Base-by-base conservation (phyloP, 2,113 vertebrate species). In the Morone chrysops region DNA sequence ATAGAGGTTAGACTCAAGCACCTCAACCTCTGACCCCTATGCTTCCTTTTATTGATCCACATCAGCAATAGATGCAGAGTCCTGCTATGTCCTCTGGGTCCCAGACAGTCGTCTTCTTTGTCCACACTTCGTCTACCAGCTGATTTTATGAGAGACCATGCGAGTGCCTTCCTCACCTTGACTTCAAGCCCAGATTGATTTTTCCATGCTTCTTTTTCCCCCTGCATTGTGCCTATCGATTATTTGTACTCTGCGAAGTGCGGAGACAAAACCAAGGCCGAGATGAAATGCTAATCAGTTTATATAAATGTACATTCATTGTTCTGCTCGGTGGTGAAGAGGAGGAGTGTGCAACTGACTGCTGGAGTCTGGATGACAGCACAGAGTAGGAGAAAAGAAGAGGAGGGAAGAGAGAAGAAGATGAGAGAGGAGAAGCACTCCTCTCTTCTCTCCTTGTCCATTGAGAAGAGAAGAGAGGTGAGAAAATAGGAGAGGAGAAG, bases 181-280 rank as follows among this genome's bases (percentile, higher is more conserved):
- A 75, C 83, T 66, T 38, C 16, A 9, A 84, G 71, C 68, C 43
- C 48, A 56, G 77, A 93, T 90, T 84, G 90, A 92, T 90, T 91
- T 87, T 72, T 81, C 41, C 74, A 57, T 36, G 71, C 86, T 74
- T 66, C 81, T 87, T 81, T 82, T 62, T 45, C 59, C 40, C 47
- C 50, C 80, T 77, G 80, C 75, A 71, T 85, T 78, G 81, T 81
- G 22, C 84, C 50, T 82, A 93, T 94, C 4, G 90, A 93, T 92
- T 90, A 63, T 78, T 80, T 88, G 36, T 47, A 48, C 54, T 74
- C 45, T 1, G 45, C 61, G 6, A 31, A 72, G 73, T 47, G 70
- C 22, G 13, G 43, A 85, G 80, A 57, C 45, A 81, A 80, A 87
- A 75, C 51, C 47, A 17, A 75, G 63, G 72, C 47, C 7, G n/a